Evolutionary conservation across 2,113 vertebrate species (phyloP).

Genomic region (Engraulis encrasicolus): DNA sequence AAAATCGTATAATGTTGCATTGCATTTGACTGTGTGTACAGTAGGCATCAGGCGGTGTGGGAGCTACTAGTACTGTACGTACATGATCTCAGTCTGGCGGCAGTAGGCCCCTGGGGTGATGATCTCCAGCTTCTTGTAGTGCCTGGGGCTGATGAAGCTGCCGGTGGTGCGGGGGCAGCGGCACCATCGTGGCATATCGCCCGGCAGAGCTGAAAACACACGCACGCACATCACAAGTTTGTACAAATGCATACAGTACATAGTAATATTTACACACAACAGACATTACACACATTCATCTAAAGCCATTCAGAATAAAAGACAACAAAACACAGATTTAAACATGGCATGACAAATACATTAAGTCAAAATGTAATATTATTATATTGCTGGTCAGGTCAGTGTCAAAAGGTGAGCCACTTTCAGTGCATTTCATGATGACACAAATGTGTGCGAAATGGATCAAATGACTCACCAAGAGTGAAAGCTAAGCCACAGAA

Average conservation of each 20-base stretch:
- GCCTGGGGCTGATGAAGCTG: background rate
- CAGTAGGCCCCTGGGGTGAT: conserved; percentile 36
- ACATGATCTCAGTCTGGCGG: conserved; percentile 47
- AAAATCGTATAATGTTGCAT: too few species aligned
- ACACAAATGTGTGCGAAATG: background rate
- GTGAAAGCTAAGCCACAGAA: conserved; percentile 29
- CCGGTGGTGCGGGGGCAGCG: conserved; percentile 34
- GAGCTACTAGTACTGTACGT: conserved; percentile 23
- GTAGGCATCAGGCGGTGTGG: too few species aligned
- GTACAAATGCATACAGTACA: background rate
- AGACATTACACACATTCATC: background rate
- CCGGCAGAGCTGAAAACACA: conserved; percentile 31
- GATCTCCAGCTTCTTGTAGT: conserved; percentile 40
- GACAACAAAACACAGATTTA: too few species aligned
- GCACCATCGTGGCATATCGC: background rate
- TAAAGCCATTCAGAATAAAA: too few species aligned
- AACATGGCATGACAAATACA: background rate
- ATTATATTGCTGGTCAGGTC: background rate
- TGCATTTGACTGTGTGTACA: too few species aligned
- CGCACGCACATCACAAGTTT: too few species aligned
- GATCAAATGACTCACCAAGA: conserved; percentile 33
- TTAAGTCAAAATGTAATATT: background rate
- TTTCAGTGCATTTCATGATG: background rate
- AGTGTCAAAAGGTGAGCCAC: background rate
- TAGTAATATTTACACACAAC: background rate